Base-by-base conservation (phyloP, 1,140 invertebrate species). In the Trichoplusia ni region DNA sequence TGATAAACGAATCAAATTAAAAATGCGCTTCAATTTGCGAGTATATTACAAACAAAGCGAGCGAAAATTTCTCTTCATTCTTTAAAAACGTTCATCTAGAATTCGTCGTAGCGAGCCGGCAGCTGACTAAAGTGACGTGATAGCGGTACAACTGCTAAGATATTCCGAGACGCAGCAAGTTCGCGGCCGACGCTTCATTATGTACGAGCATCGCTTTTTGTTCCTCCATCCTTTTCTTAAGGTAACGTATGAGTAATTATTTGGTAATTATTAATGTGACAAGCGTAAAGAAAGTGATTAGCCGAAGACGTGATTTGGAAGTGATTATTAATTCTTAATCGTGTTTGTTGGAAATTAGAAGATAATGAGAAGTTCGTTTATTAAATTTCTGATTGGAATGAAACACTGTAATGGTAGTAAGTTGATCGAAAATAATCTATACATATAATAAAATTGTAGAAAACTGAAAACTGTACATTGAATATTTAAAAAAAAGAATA, bases 101-200 rank as follows among this genome's bases (percentile, higher is more conserved):
- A 59, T 71, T 85, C 77, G 63, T 23, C 59, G 62, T 71, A 73
- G 14, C 16, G 46, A 71, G 37, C 11, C 74, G 53, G 75, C 65
- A 68, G 49, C 31, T 44, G 14, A 7, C 6, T 18, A 70, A 69
- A 71, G 64, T 81, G 80, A 81, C 75, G 79, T 77, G 73, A 79
- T 73, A 71, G 69, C 75, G 65, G 60, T 69, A 67, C 71, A 75
- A 71, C 78, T 79, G 71, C 73, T 86, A 82, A 84, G 84, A 84
- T 86, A 88, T 86, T 88, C 83, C 71, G 71, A 85, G 82, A 80
- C 72, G 75, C 67, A 61, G 77, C 77, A 68, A 65, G 71, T 79
- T 83, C 78, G 73, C 77, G 73, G 77, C 82, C 79, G 74, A 40
- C 77, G 74, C 73, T 85, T 66, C 61, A 87, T 87, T 80, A 85